A percentile compares a stretch with the other conserved stretches of the same genome.
phyloP scores from a whole-genome alignment of 1,140 invertebrate genomes.

The Zaprionus capensis region DNA sequence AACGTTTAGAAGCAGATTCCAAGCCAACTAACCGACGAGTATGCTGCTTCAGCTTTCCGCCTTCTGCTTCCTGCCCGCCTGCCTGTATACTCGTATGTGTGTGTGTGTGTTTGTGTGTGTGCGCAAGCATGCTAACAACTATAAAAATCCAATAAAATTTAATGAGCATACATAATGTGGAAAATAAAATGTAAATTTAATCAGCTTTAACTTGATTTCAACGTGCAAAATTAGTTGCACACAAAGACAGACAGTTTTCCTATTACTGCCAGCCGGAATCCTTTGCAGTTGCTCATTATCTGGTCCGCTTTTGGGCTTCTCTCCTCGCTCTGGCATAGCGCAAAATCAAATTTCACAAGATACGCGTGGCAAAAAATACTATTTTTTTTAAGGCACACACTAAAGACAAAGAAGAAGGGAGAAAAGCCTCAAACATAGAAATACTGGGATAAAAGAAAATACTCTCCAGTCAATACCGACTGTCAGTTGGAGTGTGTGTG shows the following conservation, averaged over 20 bases:
- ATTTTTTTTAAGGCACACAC: slow-evolving; percentile 12
- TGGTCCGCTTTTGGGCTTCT: slow-evolving; percentile 9
- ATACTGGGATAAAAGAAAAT: slow-evolving; percentile 33
- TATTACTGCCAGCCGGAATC: slow-evolving; percentile 32
- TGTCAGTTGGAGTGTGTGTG: neutral
- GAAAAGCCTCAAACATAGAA: slow-evolving; percentile 13
- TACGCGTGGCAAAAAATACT: slow-evolving; percentile 4
- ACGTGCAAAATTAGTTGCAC: slow-evolving; percentile 22
- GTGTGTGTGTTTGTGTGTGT: slow-evolving; percentile 6
- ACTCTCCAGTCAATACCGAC: slow-evolving; percentile 35
- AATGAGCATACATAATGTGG: slow-evolving; percentile 71
- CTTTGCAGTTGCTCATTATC: slow-evolving; percentile 44
- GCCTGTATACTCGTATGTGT: slow-evolving; percentile 24
- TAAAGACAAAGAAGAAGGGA: slow-evolving; percentile 11
- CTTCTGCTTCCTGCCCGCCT: neutral
- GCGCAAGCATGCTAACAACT: slow-evolving; percentile 40
- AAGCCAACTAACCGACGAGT: slow-evolving; percentile 29
- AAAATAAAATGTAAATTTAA: slow-evolving; percentile 62
- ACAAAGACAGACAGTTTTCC: slow-evolving; percentile 13
- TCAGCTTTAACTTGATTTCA: slow-evolving; percentile 33
- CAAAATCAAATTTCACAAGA: slow-evolving; percentile 28
- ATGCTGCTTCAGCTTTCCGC: slow-evolving; percentile 12
- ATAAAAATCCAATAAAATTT: slow-evolving; percentile 71
- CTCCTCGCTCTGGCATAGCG: neutral
- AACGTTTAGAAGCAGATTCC: slow-evolving; percentile 56